Evolutionary conservation across 2,113 vertebrate genomes (phyloP).

Genomic region (Neoarius graeffei): DNA sequence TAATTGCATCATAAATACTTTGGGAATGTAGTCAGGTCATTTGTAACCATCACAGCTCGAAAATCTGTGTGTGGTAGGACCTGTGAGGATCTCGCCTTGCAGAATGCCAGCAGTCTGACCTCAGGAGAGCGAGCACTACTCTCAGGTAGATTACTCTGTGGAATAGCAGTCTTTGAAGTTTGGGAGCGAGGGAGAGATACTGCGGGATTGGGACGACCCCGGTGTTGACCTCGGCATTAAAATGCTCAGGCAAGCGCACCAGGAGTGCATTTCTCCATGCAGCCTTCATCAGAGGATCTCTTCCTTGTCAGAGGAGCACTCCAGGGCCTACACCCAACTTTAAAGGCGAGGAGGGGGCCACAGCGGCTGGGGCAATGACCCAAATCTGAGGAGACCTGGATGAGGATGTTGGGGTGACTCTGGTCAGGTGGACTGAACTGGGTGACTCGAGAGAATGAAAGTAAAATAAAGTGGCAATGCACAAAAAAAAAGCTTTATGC

Average conservation of each 20-base stretch:
- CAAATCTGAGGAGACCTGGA: constrained; percentile 68
- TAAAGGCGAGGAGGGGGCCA: constrained; percentile 56
- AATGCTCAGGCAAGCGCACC: constrained; percentile 68
- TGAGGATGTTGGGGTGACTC: constrained; percentile 65
- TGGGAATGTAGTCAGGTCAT: constrained; percentile 11
- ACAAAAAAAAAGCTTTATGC: background rate
- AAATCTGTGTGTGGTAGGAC: constrained; percentile 8
- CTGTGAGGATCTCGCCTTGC: background rate
- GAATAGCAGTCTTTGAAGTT: constrained; percentile 67
- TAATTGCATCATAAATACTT: constrained; percentile 45
- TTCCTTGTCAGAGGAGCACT: constrained; percentile 57
- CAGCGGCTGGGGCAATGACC: constrained; percentile 66
- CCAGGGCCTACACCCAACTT: constrained; percentile 49
- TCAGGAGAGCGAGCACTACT: constrained; percentile 59
- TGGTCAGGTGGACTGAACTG: constrained; percentile 67
- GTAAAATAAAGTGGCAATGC: constrained; percentile 43
- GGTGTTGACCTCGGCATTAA: constrained; percentile 65
- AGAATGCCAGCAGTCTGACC: constrained; percentile 22
- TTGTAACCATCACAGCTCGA: constrained; percentile 13
- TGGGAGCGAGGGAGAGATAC: constrained; percentile 53
- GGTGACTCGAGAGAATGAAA: constrained; percentile 27
- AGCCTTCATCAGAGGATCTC: constrained; percentile 65
- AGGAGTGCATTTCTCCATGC: constrained; percentile 59
- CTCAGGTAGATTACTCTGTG: constrained; percentile 68
- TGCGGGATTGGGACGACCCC: constrained; percentile 62